Percentiles rank a stretch among this genome's conserved stretches.
These are phyloP conservation scores for Drosophila pseudoobscura DNA, from an alignment of 1,140 invertebrate genomes.

Conservation along the genomic window DNA sequence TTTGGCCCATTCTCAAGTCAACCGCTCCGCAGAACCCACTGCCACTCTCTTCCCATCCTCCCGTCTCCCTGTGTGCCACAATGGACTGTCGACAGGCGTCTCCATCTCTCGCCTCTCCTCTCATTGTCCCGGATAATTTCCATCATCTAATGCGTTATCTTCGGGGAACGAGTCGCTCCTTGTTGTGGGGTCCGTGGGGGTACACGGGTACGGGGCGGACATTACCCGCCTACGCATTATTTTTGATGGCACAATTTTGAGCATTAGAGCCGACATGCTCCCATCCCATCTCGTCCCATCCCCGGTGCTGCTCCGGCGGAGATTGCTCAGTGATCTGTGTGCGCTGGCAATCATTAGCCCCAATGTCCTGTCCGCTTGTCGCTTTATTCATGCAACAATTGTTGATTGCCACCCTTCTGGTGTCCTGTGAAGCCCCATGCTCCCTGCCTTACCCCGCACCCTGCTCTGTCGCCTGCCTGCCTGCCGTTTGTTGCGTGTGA, in stretches of 20 bases:
- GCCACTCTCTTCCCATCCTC: neutral
- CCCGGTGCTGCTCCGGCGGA: conserved; percentile 8
- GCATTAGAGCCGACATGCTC: conserved; percentile 20
- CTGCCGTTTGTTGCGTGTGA: conserved; percentile 63
- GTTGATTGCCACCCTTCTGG: conserved; percentile 62
- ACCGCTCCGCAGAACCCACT: neutral
- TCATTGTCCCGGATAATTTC: conserved; percentile 51
- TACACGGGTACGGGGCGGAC: neutral
- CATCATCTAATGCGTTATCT: conserved; percentile 59
- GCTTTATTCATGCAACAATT: conserved; percentile 76
- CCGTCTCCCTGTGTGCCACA: conserved; percentile 11
- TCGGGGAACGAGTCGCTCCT: conserved; percentile 2
- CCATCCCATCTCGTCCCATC: neutral
- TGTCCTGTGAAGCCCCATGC: neutral
- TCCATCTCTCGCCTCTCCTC: neutral
- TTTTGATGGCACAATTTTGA: conserved; percentile 78
- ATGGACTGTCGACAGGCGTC: conserved; percentile 32
- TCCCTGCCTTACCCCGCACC: too few species aligned
- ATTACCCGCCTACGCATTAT: conserved; percentile 61
- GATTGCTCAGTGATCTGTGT: conserved; percentile 76
- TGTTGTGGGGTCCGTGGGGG: neutral
- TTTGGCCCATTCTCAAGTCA: conserved; percentile 8
- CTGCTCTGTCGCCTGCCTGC: conserved; percentile 2
- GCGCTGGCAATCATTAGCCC: conserved; percentile 71
- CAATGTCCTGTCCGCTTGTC: conserved; percentile 38